Evolutionary conservation across 2,888 invertebrate genomes (phyloP).

Genomic region (Trypoxylon attenuatum): DNA sequence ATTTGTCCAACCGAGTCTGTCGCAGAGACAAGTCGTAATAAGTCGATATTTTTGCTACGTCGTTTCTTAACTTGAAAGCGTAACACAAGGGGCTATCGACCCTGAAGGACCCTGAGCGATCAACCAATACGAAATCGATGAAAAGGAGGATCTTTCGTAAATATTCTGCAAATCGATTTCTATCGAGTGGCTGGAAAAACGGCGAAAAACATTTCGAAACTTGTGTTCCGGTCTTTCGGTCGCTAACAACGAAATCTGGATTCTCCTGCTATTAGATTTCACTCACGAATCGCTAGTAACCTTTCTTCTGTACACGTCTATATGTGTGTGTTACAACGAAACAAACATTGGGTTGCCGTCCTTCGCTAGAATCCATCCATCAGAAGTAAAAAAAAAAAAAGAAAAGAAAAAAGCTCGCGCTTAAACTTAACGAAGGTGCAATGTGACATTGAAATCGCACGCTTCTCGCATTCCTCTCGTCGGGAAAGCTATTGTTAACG

Average conservation of each 20-base stretch:
- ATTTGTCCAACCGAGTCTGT: slow-evolving; percentile 5
- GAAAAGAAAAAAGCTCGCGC: not conserved
- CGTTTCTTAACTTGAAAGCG: slow-evolving; percentile 41
- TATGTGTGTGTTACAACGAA: not conserved
- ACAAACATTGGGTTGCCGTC: slow-evolving; percentile 5
- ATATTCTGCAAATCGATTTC: too few species aligned
- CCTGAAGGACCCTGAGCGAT: too few species aligned
- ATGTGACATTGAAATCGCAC: not conserved
- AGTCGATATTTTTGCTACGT: slow-evolving; percentile 63
- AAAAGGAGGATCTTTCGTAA: too few species aligned
- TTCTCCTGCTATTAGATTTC: too few species aligned
- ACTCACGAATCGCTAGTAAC: too few species aligned
- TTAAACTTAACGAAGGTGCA: not conserved
- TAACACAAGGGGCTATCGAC: too few species aligned
- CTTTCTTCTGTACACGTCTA: not conserved
- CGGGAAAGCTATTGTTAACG: slow-evolving; percentile 5
- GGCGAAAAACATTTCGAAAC: too few species aligned
- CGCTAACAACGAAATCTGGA: too few species aligned
- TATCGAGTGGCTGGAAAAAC: too few species aligned
- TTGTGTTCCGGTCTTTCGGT: too few species aligned
- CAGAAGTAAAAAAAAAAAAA: too few species aligned
- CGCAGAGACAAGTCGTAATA: not conserved
- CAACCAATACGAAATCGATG: too few species aligned
- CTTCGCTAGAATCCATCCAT: slow-evolving; percentile 10
- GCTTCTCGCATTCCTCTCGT: not conserved